Conservation (phyloP, 2,797 vertebrate species). For the Lacerta viridis region DNA sequence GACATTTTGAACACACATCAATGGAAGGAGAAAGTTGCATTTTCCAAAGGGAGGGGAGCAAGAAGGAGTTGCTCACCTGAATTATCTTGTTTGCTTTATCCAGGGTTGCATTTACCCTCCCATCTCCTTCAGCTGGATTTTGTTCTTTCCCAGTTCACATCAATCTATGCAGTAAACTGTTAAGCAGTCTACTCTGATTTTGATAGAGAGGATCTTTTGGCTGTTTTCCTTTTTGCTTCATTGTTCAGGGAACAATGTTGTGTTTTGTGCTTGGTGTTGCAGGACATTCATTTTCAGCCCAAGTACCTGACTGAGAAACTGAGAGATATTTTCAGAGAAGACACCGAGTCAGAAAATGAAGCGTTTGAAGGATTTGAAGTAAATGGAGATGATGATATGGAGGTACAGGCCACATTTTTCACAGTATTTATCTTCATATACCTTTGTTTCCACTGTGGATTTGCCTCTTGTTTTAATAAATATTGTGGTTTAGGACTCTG, state of each 20-base stretch:
- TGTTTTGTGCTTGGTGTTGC: slow-evolving; percentile 41
- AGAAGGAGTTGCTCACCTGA: neutral
- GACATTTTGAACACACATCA: neutral
- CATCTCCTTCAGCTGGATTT: slow-evolving; percentile 5
- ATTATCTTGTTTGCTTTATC: slow-evolving; percentile 14
- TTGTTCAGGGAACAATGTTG: neutral
- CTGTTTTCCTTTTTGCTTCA: neutral
- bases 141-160: neutral
- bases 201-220: neutral
- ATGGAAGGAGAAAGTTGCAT: neutral
- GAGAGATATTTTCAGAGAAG: slow-evolving; percentile 87
- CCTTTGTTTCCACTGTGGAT: neutral
- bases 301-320: slow-evolving; percentile 88
- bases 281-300: slow-evolving; percentile 83
- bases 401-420: slow-evolving; percentile 68
- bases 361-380: slow-evolving; percentile 89
- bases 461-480: too few species aligned
- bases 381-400: slow-evolving; percentile 67
- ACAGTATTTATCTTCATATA: neutral
- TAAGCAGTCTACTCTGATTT: neutral
- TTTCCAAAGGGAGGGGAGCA: neutral
- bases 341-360: slow-evolving; percentile 88
- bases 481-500: neutral
- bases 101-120: neutral
- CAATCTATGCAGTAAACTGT: neutral